These are phyloP conservation scores for Hippocampus guttulatus DNA, from an alignment of 2,113 vertebrate species.

Conservation along the genomic window DNA sequence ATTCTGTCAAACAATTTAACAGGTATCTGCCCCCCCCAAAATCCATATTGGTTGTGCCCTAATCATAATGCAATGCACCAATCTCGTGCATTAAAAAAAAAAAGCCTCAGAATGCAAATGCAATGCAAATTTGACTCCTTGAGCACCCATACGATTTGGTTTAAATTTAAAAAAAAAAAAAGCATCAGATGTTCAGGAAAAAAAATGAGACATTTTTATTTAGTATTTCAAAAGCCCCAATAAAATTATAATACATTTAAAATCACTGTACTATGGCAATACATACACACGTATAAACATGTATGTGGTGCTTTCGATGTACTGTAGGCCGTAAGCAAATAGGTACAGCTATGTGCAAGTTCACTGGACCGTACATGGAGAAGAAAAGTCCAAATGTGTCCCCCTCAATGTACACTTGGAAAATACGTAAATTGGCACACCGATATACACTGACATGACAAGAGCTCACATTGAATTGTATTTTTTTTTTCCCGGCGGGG, in stretches of 20 bases:
- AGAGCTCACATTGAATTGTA: constrained; percentile 70
- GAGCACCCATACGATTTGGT: neutral
- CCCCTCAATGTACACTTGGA: neutral
- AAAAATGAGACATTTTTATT: constrained; percentile 64
- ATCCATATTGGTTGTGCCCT: too few relatives aligned
- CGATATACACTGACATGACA: constrained; percentile 68
- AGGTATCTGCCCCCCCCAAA: too few relatives aligned
- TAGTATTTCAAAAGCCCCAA: constrained; percentile 68
- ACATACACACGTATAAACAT: constrained; percentile 76
- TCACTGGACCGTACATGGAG: constrained; percentile 70
- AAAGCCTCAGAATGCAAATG: too few relatives aligned
- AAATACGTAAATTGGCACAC: neutral
- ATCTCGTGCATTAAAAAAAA: too few relatives aligned
- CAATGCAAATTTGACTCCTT: neutral
- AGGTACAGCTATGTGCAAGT: constrained; percentile 76
- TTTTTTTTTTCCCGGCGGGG: constrained; percentile 46
- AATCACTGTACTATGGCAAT: constrained; percentile 74
- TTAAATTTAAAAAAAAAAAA: neutral
- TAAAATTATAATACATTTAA: constrained; percentile 77
- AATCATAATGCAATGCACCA: too few relatives aligned
- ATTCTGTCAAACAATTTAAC: too few relatives aligned
- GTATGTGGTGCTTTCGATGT: constrained; percentile 71
- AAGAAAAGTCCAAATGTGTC: constrained; percentile 70
- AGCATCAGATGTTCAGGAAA: constrained; percentile 16
- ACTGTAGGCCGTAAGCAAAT: constrained; percentile 72